Evolutionary conservation across 1,140 invertebrate genomes (phyloP).

Genomic region (Agrypnia vestita): DNA sequence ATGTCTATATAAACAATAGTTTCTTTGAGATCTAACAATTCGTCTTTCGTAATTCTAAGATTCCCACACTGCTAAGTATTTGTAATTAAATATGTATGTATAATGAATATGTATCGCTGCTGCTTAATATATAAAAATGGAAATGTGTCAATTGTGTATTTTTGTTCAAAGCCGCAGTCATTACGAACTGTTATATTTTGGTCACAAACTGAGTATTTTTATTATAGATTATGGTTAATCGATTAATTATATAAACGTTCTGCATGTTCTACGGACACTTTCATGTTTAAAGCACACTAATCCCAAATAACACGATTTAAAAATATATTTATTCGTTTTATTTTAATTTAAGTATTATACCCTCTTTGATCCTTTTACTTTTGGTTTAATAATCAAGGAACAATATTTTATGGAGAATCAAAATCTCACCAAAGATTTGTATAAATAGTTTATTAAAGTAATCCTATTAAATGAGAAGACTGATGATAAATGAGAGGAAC

Average conservation of each 20-base stretch:
- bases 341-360: not conserved
- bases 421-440: too few relatives aligned
- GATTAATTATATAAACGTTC: constrained; percentile 12
- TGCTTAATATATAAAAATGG: constrained; percentile 7
- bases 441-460: too few relatives aligned
- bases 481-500: too few relatives aligned
- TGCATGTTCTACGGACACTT: constrained; percentile 29
- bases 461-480: too few relatives aligned
- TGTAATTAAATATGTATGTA: not conserved
- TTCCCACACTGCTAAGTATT: not conserved
- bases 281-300: constrained; percentile 26
- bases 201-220: constrained; percentile 23
- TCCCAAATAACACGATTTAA: constrained; percentile 13
- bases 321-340: not conserved
- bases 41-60: too few relatives aligned
- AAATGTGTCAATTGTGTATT: constrained; percentile 26
- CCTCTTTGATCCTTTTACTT: too few relatives aligned
- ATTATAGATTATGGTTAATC: constrained; percentile 18
- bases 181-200: constrained; percentile 15
- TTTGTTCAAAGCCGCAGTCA: constrained; percentile 11
- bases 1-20: too few relatives aligned
- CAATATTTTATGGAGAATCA: too few relatives aligned
- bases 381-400: too few relatives aligned
- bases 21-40: too few relatives aligned
- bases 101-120: constrained; percentile 9